Evolutionary conservation across 2,797 vertebrate species (phyloP).

Genomic region (Bufotes viridis): DNA sequence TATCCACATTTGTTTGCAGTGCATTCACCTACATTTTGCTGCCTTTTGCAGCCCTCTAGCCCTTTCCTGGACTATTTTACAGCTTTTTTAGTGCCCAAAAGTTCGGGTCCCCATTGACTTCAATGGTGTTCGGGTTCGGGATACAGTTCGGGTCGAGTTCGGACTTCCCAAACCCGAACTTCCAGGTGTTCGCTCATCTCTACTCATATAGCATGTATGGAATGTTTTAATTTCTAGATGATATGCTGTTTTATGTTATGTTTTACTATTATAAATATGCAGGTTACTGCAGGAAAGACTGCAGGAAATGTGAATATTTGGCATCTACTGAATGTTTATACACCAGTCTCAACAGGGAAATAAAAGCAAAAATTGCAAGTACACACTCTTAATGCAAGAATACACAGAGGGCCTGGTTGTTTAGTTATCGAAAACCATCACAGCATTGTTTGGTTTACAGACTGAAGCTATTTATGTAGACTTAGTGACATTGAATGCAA

Average conservation of each 20-base stretch:
- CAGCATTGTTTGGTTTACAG: slow-evolving; percentile 15
- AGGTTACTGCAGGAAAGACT: background rate
- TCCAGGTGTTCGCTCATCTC: no score
- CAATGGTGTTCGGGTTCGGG: no score
- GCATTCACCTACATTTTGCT: no score
- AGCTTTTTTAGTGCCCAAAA: no score
- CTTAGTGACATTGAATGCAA: slow-evolving; percentile 35
- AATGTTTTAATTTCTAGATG: no score
- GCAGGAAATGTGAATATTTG: background rate
- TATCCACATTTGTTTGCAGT: no score
- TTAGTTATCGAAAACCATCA: slow-evolving; percentile 34
- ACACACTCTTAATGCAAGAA: slow-evolving; percentile 19
- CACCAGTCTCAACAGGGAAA: slow-evolving; percentile 23
- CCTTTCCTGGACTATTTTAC: no score
- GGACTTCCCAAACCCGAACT: no score
- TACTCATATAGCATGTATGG: background rate
- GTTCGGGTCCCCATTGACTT: no score
- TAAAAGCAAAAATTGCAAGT: slow-evolving; percentile 29
- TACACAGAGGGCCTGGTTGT: slow-evolving; percentile 19
- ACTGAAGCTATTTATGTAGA: slow-evolving; percentile 37
- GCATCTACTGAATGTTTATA: background rate
- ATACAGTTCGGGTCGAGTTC: no score
- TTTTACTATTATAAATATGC: background rate
- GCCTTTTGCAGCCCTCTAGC: no score
- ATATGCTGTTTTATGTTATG: no score